phyloP scores from a whole-genome alignment of 2,888 invertebrate genomes.

The Dione vanillae region DNA sequence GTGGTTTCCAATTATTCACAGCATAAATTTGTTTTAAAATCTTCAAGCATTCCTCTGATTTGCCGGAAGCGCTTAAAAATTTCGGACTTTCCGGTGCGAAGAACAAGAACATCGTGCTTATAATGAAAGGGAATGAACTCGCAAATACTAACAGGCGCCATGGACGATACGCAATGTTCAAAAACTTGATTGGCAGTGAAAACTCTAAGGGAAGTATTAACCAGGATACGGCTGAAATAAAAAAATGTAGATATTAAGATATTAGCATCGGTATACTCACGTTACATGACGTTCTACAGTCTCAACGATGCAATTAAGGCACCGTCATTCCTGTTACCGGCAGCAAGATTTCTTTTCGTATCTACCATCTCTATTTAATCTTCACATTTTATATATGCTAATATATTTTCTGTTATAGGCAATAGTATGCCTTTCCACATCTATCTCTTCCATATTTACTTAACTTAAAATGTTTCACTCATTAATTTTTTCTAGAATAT shows the following conservation, averaged over 20 bases:
- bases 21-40: slow-evolving; percentile 72
- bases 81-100: slow-evolving; percentile 92
- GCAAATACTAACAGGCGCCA: slow-evolving; percentile 90
- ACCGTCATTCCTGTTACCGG: too few species aligned
- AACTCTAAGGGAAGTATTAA: slow-evolving; percentile 86
- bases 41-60: slow-evolving; percentile 83
- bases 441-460: too few species aligned
- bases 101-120: slow-evolving; percentile 84
- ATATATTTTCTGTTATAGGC: too few species aligned
- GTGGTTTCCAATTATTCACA: slow-evolving; percentile 60
- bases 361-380: too few species aligned
- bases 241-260: not conserved
- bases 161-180: slow-evolving; percentile 86
- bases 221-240: slow-evolving; percentile 86
- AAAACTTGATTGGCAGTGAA: slow-evolving; percentile 68
- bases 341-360: too few species aligned
- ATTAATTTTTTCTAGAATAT: too few species aligned
- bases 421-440: too few species aligned
- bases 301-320: too few species aligned
- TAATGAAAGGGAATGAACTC: slow-evolving; percentile 86
- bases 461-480: too few species aligned
- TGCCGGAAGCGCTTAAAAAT: slow-evolving; percentile 87
- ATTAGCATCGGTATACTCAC: not conserved
- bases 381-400: too few species aligned
- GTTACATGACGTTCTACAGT: too few species aligned